Base-by-base conservation (phyloP, 1,140 invertebrate genomes). In the Plutomurus gul region DNA sequence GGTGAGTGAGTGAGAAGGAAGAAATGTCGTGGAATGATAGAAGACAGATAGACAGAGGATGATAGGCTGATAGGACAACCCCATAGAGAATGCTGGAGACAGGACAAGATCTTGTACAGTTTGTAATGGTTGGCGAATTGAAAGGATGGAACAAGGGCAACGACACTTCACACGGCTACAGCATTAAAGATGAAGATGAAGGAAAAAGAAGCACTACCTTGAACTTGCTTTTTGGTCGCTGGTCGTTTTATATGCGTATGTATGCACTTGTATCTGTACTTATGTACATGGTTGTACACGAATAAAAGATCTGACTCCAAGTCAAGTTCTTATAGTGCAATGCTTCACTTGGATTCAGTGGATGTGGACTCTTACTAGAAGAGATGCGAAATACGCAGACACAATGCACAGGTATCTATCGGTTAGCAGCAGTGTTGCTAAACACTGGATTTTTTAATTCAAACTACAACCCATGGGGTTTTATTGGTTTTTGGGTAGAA, bases 121-220 rank as follows among this genome's bases (percentile, higher is more conserved):
- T 74, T 25, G 60, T 1, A 43, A 43, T 43, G 39, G 60, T 36
- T 70, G 60, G 30, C 60, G 60, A 70, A 74, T 20, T 46, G 72
- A 74, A 74, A 47, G 8, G 72, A 46, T 46, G 20, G 40, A 47
- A 27, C 47, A 49, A 75, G 46, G 43, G 25, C 73, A 75, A 75
- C 30, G 73, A 49, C 73, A 75, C 40, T 8, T 25, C 20, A 37
- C 11, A 16, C 56, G 33, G 10, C 70, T 36, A 27, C 36, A 43
- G 39, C 8, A 39, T 11, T n/a, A 36, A 73, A 43, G 36, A 73
- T 22, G 70, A 73, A 22, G 70, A 73, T 11, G 10, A n/a, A 37
- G 25, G 16, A n/a, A 56, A 76, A 76, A n/a, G n/a, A 56, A 56
- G 56, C 33, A 56, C 75, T 49, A 56, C 75, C 20, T 56, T 37